Base-by-base conservation (phyloP, 2,888 invertebrate species). In the Drosophila subsilvestris region DNA sequence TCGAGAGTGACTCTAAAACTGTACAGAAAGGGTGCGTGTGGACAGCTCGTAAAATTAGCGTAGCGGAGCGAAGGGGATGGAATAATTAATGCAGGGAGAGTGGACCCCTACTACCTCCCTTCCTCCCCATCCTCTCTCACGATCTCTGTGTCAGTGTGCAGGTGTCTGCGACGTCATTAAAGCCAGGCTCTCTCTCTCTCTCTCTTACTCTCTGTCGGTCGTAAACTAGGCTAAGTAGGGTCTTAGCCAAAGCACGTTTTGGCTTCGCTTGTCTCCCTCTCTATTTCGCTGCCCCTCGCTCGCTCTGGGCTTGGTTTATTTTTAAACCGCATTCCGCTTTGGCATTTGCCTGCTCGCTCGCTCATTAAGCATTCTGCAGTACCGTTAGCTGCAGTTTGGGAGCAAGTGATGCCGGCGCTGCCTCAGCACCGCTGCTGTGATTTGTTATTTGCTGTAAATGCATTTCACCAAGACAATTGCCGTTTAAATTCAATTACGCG, bases 141-240 rank as follows among this genome's bases (percentile, higher is more conserved):
- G 37, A 37, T 49, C 44, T 44, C n/a, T 49, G 18, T 17, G 10
- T 5, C n/a, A 25, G 56, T 51, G 61, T 49, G 57, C 71, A 75
- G 75, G 74, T 74, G 86, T 62, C 62, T 49, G 27, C 51, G 58
- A 50, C 54, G 66, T 70, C 77, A 79, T 73, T 77, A 48, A 75
- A 80, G 75, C 61, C 76, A 54, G 80, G 57, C 79, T 75, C 63
- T 62, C 50, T 37, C 25, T 27, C 45, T 27, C 25, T 27, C 42
- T 25, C n/a, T 22, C 47, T 57, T 32, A 17, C 27, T 50, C 18
- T 14, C 54, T 50, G 56, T 37, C 22, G 25, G 60, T 71, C 73
- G 79, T 88, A 84, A 88, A 88, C 87, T 88, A 83, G 88, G 88
- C 89, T 88, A 88, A 88, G 81, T 88, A 88, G 87, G 87, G 78